Evolutionary conservation across 2,797 vertebrate genomes (phyloP).

Genomic region (Adelosebastes latens): DNA sequence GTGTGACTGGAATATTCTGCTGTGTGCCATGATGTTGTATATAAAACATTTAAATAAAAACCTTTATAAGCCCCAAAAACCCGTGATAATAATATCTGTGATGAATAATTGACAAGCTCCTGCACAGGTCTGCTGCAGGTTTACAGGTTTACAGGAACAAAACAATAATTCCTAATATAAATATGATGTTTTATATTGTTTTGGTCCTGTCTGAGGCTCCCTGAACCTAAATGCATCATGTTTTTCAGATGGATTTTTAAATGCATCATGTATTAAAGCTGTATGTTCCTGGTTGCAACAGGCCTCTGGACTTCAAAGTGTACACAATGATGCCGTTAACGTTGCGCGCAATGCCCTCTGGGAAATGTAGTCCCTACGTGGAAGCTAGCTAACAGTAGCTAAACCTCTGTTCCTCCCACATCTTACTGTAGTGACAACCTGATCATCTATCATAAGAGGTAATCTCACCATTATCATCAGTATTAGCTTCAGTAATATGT

Average conservation of each 20-base stretch:
- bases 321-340: conserved; percentile 28
- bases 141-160: neutral
- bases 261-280: neutral
- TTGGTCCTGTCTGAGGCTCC: neutral
- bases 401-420: neutral
- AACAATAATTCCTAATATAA: neutral
- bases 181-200: neutral
- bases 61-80: neutral
- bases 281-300: conserved; percentile 7
- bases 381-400: conserved; percentile 14
- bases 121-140: neutral
- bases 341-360: conserved; percentile 20
- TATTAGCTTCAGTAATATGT: neutral
- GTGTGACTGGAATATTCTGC: conserved; percentile 41
- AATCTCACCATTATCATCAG: neutral
- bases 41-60: conserved; percentile 40
- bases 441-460: neutral
- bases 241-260: neutral
- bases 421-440: neutral
- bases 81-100: neutral
- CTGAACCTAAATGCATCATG: neutral
- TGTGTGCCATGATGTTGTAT: conserved; percentile 38
- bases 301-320: conserved; percentile 14
- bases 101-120: neutral
- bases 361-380: conserved; percentile 44